Percentiles rank a stretch among this genome's conserved stretches.
Conservation (phyloP, 2,113 vertebrate genomes). For the Coracopsis vasa region DNA sequence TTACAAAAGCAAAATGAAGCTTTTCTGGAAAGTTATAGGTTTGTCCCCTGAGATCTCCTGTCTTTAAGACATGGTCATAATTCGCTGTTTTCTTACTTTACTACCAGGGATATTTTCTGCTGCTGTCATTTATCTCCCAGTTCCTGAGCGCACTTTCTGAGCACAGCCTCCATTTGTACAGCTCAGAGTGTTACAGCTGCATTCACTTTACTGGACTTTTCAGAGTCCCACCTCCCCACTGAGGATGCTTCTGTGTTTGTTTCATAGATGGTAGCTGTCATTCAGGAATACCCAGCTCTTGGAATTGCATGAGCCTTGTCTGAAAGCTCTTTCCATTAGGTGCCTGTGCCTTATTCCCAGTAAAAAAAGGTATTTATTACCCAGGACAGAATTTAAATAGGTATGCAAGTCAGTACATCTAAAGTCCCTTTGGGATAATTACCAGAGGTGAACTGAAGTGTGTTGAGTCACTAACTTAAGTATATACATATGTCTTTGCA, state of each 20-base stretch:
- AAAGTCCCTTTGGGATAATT: background rate
- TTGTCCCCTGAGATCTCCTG: background rate
- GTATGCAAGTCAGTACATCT: background rate
- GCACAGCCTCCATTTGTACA: background rate
- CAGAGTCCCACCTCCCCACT: background rate
- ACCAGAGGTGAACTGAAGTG: background rate
- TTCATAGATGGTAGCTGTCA: background rate
- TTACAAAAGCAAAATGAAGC: background rate
- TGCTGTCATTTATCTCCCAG: background rate
- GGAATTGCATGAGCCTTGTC: background rate
- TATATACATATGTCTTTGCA: background rate
- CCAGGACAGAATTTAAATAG: background rate
- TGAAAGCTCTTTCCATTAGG: background rate
- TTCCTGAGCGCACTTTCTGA: background rate
- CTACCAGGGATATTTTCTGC: background rate
- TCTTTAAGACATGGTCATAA: background rate
- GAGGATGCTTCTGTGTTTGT: background rate
- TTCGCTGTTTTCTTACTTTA: background rate
- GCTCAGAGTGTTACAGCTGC: background rate
- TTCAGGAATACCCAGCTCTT: background rate
- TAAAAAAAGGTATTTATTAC: background rate
- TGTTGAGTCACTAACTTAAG: background rate
- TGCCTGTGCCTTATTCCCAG: background rate
- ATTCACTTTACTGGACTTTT: background rate
- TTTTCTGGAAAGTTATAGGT: background rate